These are phyloP conservation scores for Siniperca scherzeri DNA, from an alignment of 2,797 vertebrate genomes.

Conservation along the genomic window DNA sequence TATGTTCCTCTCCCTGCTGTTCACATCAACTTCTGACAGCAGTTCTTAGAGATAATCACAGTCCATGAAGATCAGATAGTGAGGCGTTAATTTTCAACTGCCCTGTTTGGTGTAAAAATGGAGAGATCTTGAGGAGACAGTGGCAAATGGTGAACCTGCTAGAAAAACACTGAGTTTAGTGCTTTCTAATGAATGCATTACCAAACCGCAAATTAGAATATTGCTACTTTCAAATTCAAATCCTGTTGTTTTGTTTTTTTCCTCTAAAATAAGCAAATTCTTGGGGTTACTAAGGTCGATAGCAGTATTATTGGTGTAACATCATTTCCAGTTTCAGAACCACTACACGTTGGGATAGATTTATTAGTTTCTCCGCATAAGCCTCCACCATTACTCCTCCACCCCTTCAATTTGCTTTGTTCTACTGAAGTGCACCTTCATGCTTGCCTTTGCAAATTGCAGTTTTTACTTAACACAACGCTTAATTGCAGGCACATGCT, in stretches of 20 bases:
- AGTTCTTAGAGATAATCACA: constrained; percentile 51
- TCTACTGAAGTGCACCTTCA: constrained; percentile 72
- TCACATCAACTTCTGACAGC: constrained; percentile 57
- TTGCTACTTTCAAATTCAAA: constrained; percentile 33
- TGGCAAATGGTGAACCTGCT: constrained; percentile 17
- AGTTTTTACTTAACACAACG: constrained; percentile 79
- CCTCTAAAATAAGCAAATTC: background rate
- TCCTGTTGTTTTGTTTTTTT: background rate
- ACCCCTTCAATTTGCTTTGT: constrained; percentile 57
- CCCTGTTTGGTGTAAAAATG: constrained; percentile 22
- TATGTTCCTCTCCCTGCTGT: constrained; percentile 33
- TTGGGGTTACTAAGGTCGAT: background rate
- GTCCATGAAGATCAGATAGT: constrained; percentile 38
- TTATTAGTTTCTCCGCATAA: constrained; percentile 38
- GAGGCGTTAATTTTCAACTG: constrained; percentile 24
- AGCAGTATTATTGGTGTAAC: background rate
- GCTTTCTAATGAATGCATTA: constrained; percentile 27
- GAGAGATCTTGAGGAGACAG: constrained; percentile 17
- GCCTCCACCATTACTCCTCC: constrained; percentile 14
- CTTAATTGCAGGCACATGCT: constrained; percentile 84
- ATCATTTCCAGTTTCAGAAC: constrained; percentile 27
- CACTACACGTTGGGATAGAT: constrained; percentile 1
- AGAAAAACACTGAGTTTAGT: constrained; percentile 26
- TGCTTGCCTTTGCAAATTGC: constrained; percentile 78
- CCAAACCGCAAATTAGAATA: constrained; percentile 30